Evolutionary conservation across 2,888 invertebrate species (phyloP).

Genomic region (Myopa testacea): DNA sequence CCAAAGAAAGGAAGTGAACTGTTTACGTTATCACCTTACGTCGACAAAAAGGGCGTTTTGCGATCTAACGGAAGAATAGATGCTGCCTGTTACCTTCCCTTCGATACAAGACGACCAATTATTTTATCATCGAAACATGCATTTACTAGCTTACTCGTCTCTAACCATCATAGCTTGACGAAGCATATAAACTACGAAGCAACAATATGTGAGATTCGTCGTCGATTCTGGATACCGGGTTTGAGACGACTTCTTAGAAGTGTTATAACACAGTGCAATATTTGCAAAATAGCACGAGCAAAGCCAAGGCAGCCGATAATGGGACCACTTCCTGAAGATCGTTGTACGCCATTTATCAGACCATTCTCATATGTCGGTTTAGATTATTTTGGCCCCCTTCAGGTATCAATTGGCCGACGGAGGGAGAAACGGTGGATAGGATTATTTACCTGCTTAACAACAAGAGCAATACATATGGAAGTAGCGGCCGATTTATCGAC

Average conservation of each 20-base stretch:
- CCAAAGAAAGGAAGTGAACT: neutral
- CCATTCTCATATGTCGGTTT: conserved; percentile 42
- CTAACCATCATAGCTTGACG: conserved; percentile 20
- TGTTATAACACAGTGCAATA: neutral
- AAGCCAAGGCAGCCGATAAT: conserved; percentile 41
- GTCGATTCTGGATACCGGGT: conserved; percentile 27
- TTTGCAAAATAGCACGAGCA: conserved; percentile 19
- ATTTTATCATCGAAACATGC: conserved; percentile 40
- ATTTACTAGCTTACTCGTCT: conserved; percentile 16
- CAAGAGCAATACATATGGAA: neutral
- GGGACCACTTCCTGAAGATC: conserved; percentile 41
- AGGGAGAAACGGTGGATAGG: conserved; percentile 44
- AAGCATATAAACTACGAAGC: conserved; percentile 34
- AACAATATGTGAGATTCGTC: conserved; percentile 24
- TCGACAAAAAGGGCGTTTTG: neutral
- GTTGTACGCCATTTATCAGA: conserved; percentile 39
- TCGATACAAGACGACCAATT: conserved; percentile 31
- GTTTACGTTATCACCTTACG: neutral
- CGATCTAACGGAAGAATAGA: conserved; percentile 34
- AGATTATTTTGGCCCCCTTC: neutral
- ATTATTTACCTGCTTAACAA: conserved; percentile 46
- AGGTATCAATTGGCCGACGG: conserved; percentile 32
- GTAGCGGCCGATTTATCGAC: conserved; percentile 20
- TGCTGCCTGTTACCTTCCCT: conserved; percentile 42
- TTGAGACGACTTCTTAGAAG: conserved; percentile 21